A percentile compares a stretch with the other conserved stretches of the same genome.
These are phyloP conservation scores for Gambusia yucatana DNA, from an alignment of 2,797 vertebrate species.

Conservation along the genomic window DNA sequence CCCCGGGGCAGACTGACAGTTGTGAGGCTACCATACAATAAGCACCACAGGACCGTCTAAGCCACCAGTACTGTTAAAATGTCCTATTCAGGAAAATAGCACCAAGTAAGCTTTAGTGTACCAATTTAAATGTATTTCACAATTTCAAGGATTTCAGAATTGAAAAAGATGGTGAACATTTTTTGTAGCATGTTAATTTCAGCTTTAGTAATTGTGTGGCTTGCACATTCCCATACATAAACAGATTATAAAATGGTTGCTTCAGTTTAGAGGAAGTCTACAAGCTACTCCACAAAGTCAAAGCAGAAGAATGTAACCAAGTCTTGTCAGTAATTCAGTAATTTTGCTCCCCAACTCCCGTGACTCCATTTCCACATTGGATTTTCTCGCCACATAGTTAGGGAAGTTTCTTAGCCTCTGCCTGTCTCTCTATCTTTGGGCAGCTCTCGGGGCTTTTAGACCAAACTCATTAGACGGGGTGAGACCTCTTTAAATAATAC, in stretches of 20 bases:
- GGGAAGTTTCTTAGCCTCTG: slow-evolving; percentile 62
- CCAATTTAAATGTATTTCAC: neutral
- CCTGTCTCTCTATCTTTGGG: slow-evolving; percentile 69
- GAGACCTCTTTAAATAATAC: slow-evolving; percentile 89
- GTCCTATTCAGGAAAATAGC: neutral
- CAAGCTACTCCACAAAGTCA: slow-evolving; percentile 35
- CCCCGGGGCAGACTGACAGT: too few species aligned
- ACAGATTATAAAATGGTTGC: neutral
- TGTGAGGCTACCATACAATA: too few species aligned
- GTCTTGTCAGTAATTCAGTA: slow-evolving; percentile 32
- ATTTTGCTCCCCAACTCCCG: slow-evolving; percentile 30
- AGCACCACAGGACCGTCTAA: too few species aligned
- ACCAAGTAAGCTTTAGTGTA: neutral
- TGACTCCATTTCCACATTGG: slow-evolving; percentile 45
- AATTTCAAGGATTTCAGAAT: neutral
- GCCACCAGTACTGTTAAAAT: neutral
- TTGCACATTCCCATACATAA: neutral
- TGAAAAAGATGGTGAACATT: neutral
- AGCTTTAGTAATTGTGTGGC: neutral
- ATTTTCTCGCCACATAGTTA: slow-evolving; percentile 65
- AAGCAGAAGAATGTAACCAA: slow-evolving; percentile 33
- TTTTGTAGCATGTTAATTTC: neutral
- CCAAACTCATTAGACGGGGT: slow-evolving; percentile 85
- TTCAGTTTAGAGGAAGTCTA: neutral
- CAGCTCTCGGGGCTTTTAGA: slow-evolving; percentile 80